Conservation (phyloP, 2,797 vertebrate genomes). For the Crotalus adamanteus region DNA sequence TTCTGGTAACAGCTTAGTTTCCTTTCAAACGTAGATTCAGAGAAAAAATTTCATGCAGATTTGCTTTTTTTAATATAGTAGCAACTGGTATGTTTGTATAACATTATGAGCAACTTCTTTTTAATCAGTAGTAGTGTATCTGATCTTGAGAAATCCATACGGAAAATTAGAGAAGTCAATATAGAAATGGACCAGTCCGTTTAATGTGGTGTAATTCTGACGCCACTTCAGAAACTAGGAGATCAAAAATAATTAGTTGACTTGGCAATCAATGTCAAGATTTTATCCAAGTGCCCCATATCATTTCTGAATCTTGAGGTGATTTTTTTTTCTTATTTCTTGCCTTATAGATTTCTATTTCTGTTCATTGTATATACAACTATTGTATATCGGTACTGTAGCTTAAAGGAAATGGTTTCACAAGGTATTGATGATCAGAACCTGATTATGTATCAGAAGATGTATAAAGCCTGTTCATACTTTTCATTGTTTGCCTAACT, state of each 20-base stretch:
- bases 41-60: background rate
- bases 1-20: background rate
- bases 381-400: background rate
- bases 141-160: background rate
- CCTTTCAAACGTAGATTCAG: background rate
- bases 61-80: background rate
- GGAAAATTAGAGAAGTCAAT: background rate
- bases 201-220: background rate
- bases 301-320: background rate
- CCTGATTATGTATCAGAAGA: background rate
- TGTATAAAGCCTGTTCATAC: background rate
- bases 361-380: background rate
- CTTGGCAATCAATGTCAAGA: background rate
- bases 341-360: background rate
- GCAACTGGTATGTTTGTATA: background rate
- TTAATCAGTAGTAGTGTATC: background rate
- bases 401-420: background rate
- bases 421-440: background rate
- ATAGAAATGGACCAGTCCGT: background rate
- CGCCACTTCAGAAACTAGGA: background rate
- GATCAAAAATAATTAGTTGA: background rate
- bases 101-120: background rate
- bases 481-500: background rate
- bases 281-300: background rate
- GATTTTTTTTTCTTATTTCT: background rate